phyloP scores from a whole-genome alignment of 2,888 invertebrate species.

The Euphydryas editha region DNA sequence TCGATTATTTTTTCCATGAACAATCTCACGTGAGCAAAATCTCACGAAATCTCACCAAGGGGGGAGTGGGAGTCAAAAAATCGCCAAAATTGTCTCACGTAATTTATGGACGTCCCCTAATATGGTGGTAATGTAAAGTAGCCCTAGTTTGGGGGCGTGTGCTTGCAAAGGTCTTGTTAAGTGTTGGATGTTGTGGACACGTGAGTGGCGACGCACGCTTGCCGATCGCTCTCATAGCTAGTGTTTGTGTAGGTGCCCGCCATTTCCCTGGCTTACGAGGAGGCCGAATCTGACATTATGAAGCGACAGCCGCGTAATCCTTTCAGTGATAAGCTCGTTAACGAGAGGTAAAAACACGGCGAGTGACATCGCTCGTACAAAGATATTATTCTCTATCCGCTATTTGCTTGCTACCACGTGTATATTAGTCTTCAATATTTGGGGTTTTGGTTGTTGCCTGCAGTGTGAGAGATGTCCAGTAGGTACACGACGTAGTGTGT shows the following conservation, averaged over 20 bases:
- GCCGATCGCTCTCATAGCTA: constrained; percentile 76
- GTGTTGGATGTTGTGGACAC: constrained; percentile 78
- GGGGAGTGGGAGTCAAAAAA: too few relatives aligned
- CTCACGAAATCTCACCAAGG: too few relatives aligned
- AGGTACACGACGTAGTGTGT: constrained; percentile 61
- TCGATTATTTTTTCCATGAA: too few relatives aligned
- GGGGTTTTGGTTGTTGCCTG: constrained; percentile 80
- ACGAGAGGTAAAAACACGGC: constrained; percentile 93
- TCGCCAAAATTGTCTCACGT: too few relatives aligned
- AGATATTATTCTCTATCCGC: constrained; percentile 79
- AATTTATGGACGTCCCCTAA: too few relatives aligned
- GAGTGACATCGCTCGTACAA: constrained; percentile 72
- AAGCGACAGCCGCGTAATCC: constrained; percentile 99
- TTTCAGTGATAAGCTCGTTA: constrained; percentile 98
- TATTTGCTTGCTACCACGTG: constrained; percentile 81
- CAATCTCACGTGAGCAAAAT: too few relatives aligned
- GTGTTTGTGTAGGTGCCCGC: constrained; percentile 94
- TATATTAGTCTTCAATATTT: constrained; percentile 73
- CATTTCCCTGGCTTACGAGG: constrained; percentile 99
- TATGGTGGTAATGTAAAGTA: too few relatives aligned
- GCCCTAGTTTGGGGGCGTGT: too few relatives aligned
- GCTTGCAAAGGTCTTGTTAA: constrained; percentile 55
- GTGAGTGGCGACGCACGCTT: constrained; percentile 44
- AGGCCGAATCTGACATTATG: constrained; percentile 99
- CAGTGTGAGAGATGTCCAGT: constrained; percentile 66